phyloP scores from a whole-genome alignment of 2,113 vertebrate genomes.

The Tautogolabrus adspersus region DNA sequence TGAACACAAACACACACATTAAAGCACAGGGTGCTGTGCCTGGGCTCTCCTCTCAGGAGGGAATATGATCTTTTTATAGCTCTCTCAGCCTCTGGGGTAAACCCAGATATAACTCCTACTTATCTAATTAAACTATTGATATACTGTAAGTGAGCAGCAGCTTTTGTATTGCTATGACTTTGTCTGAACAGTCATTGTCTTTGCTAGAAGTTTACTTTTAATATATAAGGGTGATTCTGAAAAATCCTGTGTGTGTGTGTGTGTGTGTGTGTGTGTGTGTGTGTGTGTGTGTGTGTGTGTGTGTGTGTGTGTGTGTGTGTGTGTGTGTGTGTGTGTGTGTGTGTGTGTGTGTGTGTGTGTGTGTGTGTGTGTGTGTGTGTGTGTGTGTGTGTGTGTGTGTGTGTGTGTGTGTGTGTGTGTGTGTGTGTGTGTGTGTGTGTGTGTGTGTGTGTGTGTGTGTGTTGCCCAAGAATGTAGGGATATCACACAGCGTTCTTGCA shows the following conservation, averaged over 20 bases:
- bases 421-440: conserved; percentile 34
- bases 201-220: conserved; percentile 22
- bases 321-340: too few relatives aligned
- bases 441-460: conserved; percentile 30
- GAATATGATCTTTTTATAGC: conserved; percentile 72
- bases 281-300: background rate
- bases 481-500: conserved; percentile 63
- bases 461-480: conserved; percentile 37
- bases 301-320: too few relatives aligned
- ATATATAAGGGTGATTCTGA: conserved; percentile 1
- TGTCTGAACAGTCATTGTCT: conserved; percentile 7
- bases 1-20: conserved; percentile 27
- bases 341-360: background rate
- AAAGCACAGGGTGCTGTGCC: conserved; percentile 28
- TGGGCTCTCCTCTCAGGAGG: conserved; percentile 36
- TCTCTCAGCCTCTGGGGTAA: conserved; percentile 51
- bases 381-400: conserved; percentile 38
- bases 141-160: conserved; percentile 30
- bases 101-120: conserved; percentile 62
- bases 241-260: conserved; percentile 17
- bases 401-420: conserved; percentile 27
- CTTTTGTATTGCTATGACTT: conserved; percentile 30
- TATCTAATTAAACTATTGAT: conserved; percentile 65
- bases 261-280: too few relatives aligned
- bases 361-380: conserved; percentile 18